Evolutionary conservation across 2,888 invertebrate genomes (phyloP).

Genomic region (Mythimna ferrago): DNA sequence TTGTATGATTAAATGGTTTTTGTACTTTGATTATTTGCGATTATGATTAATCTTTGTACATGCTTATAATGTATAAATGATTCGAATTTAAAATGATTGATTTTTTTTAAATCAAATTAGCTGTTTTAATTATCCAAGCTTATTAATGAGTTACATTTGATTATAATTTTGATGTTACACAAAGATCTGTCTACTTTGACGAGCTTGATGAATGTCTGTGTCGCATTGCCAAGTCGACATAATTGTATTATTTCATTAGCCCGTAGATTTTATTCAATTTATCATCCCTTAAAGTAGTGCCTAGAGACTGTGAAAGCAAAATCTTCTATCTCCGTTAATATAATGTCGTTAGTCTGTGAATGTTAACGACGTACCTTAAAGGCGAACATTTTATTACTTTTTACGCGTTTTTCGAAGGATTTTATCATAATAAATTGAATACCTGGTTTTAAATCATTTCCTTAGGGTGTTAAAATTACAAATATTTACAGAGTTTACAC

Average conservation of each 20-base stretch:
- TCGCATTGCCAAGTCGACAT: slow-evolving; percentile 25
- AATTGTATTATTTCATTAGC: slow-evolving; percentile 53
- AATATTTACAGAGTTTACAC: slow-evolving; percentile 4
- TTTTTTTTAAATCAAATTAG: background rate
- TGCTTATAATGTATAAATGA: background rate
- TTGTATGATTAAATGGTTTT: slow-evolving; percentile 17
- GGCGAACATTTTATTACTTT: slow-evolving; percentile 44
- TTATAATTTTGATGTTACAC: slow-evolving; percentile 15
- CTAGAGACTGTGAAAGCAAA: slow-evolving; percentile 40
- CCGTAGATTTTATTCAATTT: slow-evolving; percentile 58
- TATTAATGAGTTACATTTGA: slow-evolving; percentile 1
- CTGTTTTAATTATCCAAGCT: background rate
- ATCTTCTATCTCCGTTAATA: slow-evolving; percentile 53
- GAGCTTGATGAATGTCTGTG: slow-evolving; percentile 39
- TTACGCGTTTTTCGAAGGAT: slow-evolving; percentile 36
- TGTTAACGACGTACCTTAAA: slow-evolving; percentile 55
- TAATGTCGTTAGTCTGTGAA: slow-evolving; percentile 55
- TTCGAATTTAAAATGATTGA: background rate
- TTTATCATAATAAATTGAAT: slow-evolving; percentile 57
- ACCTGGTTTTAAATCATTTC: slow-evolving; percentile 40
- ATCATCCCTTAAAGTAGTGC: slow-evolving; percentile 45
- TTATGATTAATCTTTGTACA: background rate
- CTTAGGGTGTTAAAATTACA: slow-evolving; percentile 17
- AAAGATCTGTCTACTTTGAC: slow-evolving; percentile 8
- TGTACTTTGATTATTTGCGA: too few relatives aligned